Conservation (phyloP, 2,113 vertebrate species). For the Eulemur macaco region DNA sequence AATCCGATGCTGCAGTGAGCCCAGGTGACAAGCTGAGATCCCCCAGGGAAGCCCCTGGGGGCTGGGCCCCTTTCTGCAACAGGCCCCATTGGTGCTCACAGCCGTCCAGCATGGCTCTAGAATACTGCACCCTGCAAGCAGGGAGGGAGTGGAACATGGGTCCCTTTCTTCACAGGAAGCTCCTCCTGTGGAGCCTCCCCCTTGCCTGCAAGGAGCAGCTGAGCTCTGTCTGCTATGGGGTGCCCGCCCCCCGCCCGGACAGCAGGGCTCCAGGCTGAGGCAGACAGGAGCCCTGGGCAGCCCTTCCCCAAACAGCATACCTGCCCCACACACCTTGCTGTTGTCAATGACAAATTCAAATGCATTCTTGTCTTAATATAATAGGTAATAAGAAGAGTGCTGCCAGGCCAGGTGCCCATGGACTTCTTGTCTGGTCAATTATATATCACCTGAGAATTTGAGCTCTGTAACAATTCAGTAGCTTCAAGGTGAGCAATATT, state of each 20-base stretch:
- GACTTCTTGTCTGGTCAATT: no score
- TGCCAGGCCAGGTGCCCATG: fast-evolving
- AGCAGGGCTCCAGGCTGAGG: no score
- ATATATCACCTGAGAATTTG: not conserved
- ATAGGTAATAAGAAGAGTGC: not conserved
- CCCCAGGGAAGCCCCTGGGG: not conserved
- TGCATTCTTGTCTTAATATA: not conserved
- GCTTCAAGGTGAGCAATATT: not conserved
- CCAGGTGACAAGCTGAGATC: fast-evolving
- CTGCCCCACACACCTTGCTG: not conserved
- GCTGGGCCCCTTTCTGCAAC: not conserved
- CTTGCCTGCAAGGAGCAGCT: fast-evolving
- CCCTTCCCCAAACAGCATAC: no score
- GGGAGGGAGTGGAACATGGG: fast-evolving
- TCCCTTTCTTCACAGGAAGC: not conserved
- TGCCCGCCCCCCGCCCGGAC: no score
- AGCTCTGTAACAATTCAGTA: not conserved
- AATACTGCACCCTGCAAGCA: no score
- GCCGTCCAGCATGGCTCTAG: fast-evolving
- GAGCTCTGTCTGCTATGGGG: no score
- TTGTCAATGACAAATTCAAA: not conserved
- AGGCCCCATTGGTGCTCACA: fast-evolving
- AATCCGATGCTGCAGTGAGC: fast-evolving
- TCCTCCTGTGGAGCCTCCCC: no score
- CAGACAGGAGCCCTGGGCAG: fast-evolving